phyloP scores from a whole-genome alignment of 2,113 vertebrate species.

The Megaleporinus macrocephalus region DNA sequence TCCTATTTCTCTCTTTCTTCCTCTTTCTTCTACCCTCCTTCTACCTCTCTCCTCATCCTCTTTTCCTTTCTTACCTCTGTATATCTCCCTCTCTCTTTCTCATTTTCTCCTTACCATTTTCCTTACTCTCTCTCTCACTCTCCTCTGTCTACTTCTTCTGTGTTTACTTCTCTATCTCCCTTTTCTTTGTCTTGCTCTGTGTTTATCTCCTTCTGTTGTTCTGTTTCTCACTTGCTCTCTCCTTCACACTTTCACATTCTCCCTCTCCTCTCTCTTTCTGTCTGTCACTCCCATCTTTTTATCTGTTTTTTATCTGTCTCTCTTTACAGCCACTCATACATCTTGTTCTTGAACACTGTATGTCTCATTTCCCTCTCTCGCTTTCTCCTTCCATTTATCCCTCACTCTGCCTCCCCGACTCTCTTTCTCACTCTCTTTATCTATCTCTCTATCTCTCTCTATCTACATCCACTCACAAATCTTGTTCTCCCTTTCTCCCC shows the following conservation, averaged over 20 bases:
- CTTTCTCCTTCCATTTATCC: not conserved
- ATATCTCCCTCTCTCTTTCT: constrained; percentile 21
- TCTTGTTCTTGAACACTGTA: too few species aligned
- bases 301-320: too few species aligned
- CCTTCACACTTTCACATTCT: not conserved
- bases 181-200: not conserved
- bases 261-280: too few species aligned
- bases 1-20: not conserved
- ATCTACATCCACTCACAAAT: too few species aligned
- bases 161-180: too few species aligned
- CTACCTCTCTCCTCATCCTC: not conserved
- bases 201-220: not conserved
- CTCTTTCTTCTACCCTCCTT: not conserved
- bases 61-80: not conserved
- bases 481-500: too few species aligned
- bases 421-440: not conserved
- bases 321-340: too few species aligned
- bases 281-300: not conserved
- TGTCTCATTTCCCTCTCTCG: too few species aligned
- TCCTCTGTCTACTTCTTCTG: too few species aligned
- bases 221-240: not conserved
- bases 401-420: not conserved
- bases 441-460: too few species aligned
- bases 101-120: not conserved
- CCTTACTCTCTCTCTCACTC: not conserved